These are phyloP conservation scores for Listronotus bonariensis DNA, from an alignment of 1,140 invertebrate genomes.

Conservation along the genomic window DNA sequence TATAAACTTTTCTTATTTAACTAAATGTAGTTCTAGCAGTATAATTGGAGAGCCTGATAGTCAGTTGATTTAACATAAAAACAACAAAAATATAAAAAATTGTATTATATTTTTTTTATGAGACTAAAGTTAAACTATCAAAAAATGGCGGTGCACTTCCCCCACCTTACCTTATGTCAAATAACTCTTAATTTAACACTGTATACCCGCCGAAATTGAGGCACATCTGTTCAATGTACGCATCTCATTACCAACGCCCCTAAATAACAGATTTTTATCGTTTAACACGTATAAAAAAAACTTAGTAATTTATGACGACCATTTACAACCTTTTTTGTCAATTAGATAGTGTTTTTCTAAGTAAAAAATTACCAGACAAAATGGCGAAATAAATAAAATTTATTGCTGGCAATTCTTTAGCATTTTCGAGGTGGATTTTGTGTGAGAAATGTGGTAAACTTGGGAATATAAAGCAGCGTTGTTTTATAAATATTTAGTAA, in stretches of 20 bases:
- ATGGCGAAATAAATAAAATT: slow-evolving; percentile 13
- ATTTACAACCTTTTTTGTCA: slow-evolving; percentile 42
- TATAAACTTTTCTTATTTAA: too few relatives aligned
- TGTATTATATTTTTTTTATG: too few relatives aligned
- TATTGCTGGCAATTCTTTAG: slow-evolving; percentile 8
- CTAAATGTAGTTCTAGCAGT: too few relatives aligned
- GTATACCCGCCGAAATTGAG: slow-evolving; percentile 1
- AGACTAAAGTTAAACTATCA: too few relatives aligned
- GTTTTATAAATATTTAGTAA: too few relatives aligned
- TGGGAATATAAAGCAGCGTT: not conserved
- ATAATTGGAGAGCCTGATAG: too few relatives aligned
- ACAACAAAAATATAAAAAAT: too few relatives aligned
- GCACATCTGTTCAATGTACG: slow-evolving; percentile 32
- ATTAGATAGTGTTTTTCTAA: slow-evolving; percentile 30
- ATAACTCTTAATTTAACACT: too few relatives aligned
- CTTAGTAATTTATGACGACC: slow-evolving; percentile 40
- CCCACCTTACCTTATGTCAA: too few relatives aligned
- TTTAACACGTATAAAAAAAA: slow-evolving; percentile 38
- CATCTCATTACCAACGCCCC: slow-evolving; percentile 39
- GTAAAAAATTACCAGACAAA: slow-evolving; percentile 24
- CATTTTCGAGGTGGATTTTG: too few relatives aligned
- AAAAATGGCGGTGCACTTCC: too few relatives aligned
- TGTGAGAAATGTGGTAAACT: slow-evolving; percentile 2
- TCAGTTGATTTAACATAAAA: too few relatives aligned
- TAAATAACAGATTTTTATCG: slow-evolving; percentile 41